Percentiles rank a stretch among this genome's conserved stretches.
Conservation (phyloP, 2,888 invertebrate species). For the Lacanobia wlatinum region DNA sequence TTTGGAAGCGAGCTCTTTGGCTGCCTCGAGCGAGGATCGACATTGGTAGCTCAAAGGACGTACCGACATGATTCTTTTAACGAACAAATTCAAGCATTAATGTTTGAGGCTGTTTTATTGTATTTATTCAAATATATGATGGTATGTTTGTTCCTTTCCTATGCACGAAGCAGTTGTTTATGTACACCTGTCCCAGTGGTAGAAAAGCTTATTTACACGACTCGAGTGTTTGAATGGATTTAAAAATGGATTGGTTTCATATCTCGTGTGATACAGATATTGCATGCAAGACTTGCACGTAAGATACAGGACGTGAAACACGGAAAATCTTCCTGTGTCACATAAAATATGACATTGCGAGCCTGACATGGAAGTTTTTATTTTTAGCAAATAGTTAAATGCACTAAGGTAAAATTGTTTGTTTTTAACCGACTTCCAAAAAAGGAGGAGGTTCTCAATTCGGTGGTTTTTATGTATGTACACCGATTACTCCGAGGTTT, state of each 20-base stretch:
- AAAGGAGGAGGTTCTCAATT: no score
- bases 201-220: conserved; percentile 14
- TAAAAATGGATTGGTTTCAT: conserved; percentile 5
- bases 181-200: background rate
- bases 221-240: background rate
- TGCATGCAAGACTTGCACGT: conserved; percentile 1
- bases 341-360: background rate
- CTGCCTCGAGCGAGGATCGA: conserved; percentile 60
- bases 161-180: background rate
- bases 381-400: background rate
- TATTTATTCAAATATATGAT: conserved; percentile 15
- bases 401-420: background rate
- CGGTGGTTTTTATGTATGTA: no score
- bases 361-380: conserved; percentile 5
- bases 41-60: conserved; percentile 47
- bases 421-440: no score
- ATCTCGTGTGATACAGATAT: background rate
- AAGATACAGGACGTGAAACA: background rate
- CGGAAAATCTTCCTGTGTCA: background rate
- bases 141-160: background rate
- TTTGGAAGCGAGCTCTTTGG: conserved; percentile 45
- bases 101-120: conserved; percentile 22
- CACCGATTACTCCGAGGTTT: no score
- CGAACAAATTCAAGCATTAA: conserved; percentile 39
- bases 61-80: conserved; percentile 51